Conservation (phyloP, 2,888 invertebrate genomes). For the Clepsis dumicolana region DNA sequence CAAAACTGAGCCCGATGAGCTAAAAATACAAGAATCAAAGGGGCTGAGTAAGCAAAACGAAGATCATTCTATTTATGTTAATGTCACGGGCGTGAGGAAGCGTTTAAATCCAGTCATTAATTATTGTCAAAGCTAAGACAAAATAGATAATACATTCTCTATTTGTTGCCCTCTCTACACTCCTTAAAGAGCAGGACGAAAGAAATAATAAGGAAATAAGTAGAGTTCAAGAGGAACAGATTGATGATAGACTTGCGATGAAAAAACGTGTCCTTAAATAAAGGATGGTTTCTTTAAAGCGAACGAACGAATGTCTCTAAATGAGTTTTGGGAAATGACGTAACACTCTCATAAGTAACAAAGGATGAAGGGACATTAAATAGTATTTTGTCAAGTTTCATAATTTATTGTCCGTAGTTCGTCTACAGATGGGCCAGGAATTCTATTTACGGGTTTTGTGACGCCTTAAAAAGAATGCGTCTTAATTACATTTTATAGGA, state of each 20-base stretch:
- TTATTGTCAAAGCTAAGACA: slow-evolving; percentile 85
- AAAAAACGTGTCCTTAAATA: slow-evolving; percentile 80
- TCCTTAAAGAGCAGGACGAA: slow-evolving; percentile 77
- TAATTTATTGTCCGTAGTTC: slow-evolving; percentile 72
- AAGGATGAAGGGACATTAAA: slow-evolving; percentile 74
- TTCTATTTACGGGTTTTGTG: slow-evolving; percentile 71
- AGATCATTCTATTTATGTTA: slow-evolving; percentile 86
- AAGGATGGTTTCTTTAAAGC: slow-evolving; percentile 70
- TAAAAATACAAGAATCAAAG: slow-evolving; percentile 85
- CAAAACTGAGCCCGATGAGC: slow-evolving; percentile 76
- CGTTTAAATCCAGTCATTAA: slow-evolving; percentile 86
- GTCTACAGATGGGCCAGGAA: slow-evolving; percentile 68
- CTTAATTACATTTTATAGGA: slow-evolving; percentile 67
- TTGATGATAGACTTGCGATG: slow-evolving; percentile 75
- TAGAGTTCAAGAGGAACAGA: slow-evolving; percentile 71
- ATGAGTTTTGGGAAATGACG: slow-evolving; percentile 78
- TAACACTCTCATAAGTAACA: slow-evolving; percentile 68
- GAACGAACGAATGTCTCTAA: slow-evolving; percentile 71
- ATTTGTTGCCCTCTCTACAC: slow-evolving; percentile 77
- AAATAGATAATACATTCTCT: slow-evolving; percentile 85
- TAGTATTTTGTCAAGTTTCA: slow-evolving; percentile 81
- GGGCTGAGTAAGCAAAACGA: slow-evolving; percentile 75
- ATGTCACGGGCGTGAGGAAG: slow-evolving; percentile 87
- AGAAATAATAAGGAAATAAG: slow-evolving; percentile 80
- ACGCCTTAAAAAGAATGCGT: slow-evolving; percentile 62